These are phyloP conservation scores for Brenthis daphne DNA, from an alignment of 2,888 invertebrate species.

Conservation along the genomic window DNA sequence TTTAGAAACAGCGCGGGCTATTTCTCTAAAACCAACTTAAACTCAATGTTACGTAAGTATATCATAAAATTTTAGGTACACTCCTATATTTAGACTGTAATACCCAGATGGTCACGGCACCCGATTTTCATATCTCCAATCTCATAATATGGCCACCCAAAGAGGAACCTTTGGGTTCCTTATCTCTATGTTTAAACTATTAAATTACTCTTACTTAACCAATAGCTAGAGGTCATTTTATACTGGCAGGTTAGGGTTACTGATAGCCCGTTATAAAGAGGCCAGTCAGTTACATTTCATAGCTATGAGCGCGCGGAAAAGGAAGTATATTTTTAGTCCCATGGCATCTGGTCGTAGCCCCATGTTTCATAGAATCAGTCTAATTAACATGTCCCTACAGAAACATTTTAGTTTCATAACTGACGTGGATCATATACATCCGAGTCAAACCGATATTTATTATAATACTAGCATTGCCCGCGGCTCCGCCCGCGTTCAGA, in stretches of 20 bases:
- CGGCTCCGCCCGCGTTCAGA: too few species aligned
- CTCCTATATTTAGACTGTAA: slow-evolving; percentile 76
- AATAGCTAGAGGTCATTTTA: slow-evolving; percentile 55
- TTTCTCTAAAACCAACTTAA: slow-evolving; percentile 34
- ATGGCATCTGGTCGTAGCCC: slow-evolving; percentile 70
- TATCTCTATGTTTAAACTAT: slow-evolving; percentile 51
- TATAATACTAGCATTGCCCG: slow-evolving; percentile 7
- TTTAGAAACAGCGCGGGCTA: not conserved
- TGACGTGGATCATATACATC: slow-evolving; percentile 56
- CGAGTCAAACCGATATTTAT: slow-evolving; percentile 43
- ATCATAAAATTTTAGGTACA: slow-evolving; percentile 70
- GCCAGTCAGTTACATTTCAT: slow-evolving; percentile 72
- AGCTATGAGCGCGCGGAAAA: slow-evolving; percentile 77
- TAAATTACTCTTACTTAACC: slow-evolving; percentile 47
- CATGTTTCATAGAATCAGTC: slow-evolving; percentile 70
- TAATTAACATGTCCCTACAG: slow-evolving; percentile 71
- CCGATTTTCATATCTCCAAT: slow-evolving; percentile 77
- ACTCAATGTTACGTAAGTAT: slow-evolving; percentile 59
- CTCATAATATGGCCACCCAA: slow-evolving; percentile 65
- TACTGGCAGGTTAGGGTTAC: slow-evolving; percentile 62
- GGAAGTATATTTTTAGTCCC: slow-evolving; percentile 78
- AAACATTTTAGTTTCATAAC: slow-evolving; percentile 56
- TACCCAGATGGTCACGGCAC: slow-evolving; percentile 77
- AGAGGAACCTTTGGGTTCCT: slow-evolving; percentile 59
- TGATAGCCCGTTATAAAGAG: slow-evolving; percentile 74